These are phyloP conservation scores for Ichneumoninae sp. DNA, from an alignment of 2,888 invertebrate species.

Conservation along the genomic window DNA sequence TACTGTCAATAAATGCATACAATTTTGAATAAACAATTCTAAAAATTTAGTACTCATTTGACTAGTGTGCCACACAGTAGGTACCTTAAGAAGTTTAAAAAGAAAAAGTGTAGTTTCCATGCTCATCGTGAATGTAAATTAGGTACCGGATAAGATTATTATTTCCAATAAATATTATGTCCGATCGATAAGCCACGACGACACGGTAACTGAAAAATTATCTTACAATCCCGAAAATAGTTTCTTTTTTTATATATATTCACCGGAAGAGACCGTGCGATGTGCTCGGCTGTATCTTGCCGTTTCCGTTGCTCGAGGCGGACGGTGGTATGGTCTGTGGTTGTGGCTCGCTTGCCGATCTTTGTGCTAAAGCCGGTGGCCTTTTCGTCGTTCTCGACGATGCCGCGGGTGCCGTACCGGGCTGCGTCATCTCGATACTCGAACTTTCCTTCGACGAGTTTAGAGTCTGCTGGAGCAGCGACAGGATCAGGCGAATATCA, in stretches of 20 bases:
- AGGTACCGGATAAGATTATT: background rate
- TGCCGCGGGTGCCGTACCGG: constrained; percentile 89
- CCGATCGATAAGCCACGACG: background rate
- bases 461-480: constrained; percentile 87
- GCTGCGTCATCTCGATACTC: constrained; percentile 84
- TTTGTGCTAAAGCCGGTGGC: constrained; percentile 86
- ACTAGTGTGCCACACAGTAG: no score
- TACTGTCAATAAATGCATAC: no score
- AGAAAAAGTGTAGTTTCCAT: constrained; percentile 48
- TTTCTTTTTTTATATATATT: constrained; percentile 47
- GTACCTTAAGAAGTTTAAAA: constrained; percentile 34
- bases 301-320: constrained; percentile 82
- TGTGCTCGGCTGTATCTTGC: constrained; percentile 82
- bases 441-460: constrained; percentile 81
- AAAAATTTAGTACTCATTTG: no score
- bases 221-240: constrained; percentile 4
- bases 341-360: constrained; percentile 87
- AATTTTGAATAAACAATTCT: no score
- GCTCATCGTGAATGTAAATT: constrained; percentile 16
- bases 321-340: constrained; percentile 85
- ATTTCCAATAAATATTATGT: background rate
- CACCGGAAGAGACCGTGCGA: constrained; percentile 82
- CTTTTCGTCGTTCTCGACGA: constrained; percentile 83
- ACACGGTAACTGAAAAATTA: constrained; percentile 20
- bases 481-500: constrained; percentile 91